phyloP scores from a whole-genome alignment of 2,113 vertebrate genomes.

The Cryptotis parvus region DNA sequence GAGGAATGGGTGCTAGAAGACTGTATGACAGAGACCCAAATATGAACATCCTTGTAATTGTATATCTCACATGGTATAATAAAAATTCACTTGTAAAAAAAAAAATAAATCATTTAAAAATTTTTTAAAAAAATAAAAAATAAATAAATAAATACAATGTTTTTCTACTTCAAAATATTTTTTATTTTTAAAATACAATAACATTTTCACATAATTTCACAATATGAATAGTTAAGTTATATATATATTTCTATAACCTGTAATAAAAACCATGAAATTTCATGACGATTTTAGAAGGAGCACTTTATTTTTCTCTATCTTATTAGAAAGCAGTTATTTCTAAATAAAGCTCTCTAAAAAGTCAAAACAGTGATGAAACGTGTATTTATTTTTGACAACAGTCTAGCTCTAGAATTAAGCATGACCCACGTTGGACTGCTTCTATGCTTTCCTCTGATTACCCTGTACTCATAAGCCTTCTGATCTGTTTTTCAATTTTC shows the following conservation, averaged over 20 bases:
- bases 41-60: too few relatives aligned
- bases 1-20: too few relatives aligned
- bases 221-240: constrained; percentile 34
- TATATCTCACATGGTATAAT: too few relatives aligned
- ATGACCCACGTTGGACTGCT: not conserved
- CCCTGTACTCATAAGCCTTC: constrained; percentile 2
- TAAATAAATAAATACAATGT: not conserved
- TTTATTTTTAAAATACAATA: constrained; percentile 31
- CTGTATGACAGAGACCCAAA: too few relatives aligned
- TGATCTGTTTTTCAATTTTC: constrained; percentile 38
- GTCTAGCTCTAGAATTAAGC: constrained; percentile 18
- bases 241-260: constrained; percentile 19
- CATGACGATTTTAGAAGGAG: not conserved
- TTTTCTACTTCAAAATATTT: constrained; percentile 51
- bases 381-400: constrained; percentile 19
- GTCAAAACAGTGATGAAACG: not conserved
- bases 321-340: constrained; percentile 55
- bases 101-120: too few relatives aligned
- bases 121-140: too few relatives aligned
- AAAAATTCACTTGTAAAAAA: too few relatives aligned
- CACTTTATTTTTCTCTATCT: constrained; percentile 5
- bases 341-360: constrained; percentile 41
- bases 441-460: not conserved
- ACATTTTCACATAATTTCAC: constrained; percentile 27
- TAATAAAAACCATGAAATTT: constrained; percentile 14